These are phyloP conservation scores for Tortricodes alternella DNA, from an alignment of 2,888 invertebrate species.

Conservation along the genomic window DNA sequence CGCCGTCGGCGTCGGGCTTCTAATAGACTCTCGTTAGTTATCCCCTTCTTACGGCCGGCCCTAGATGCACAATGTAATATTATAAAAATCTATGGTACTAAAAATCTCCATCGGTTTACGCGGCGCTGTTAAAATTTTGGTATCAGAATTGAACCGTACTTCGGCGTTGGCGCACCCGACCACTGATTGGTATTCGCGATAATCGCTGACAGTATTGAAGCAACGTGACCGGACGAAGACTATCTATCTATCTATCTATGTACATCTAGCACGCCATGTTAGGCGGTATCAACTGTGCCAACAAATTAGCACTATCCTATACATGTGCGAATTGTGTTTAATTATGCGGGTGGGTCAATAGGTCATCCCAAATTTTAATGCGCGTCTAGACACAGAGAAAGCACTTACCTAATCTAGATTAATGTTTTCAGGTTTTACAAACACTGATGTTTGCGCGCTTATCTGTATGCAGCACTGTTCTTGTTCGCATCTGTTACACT, in stretches of 20 bases:
- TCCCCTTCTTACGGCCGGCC: too few species aligned
- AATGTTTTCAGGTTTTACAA: background rate
- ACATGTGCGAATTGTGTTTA: slow-evolving; percentile 24
- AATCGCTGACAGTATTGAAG: slow-evolving; percentile 53
- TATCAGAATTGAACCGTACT: slow-evolving; percentile 40
- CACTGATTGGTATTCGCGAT: slow-evolving; percentile 58
- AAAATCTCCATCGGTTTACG: background rate
- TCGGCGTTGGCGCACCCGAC: slow-evolving; percentile 37
- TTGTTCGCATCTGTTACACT: too few species aligned
- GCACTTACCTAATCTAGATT: slow-evolving; percentile 1
- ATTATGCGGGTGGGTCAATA: slow-evolving; percentile 14
- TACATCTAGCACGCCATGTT: slow-evolving; percentile 12
- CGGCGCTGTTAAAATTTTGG: background rate
- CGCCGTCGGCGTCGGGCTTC: too few species aligned
- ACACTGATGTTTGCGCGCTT: background rate
- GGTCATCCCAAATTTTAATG: background rate
- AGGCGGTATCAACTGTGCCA: slow-evolving; percentile 19
- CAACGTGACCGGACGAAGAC: slow-evolving; percentile 57
- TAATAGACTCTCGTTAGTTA: too few species aligned
- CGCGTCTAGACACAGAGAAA: background rate
- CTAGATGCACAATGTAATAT: too few species aligned
- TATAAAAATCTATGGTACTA: too few species aligned
- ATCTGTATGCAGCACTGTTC: too few species aligned
- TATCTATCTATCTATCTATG: slow-evolving; percentile 34
- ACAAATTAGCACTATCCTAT: slow-evolving; percentile 27